phyloP scores from a whole-genome alignment of 2,888 invertebrate species.

The Synergus japonicus region DNA sequence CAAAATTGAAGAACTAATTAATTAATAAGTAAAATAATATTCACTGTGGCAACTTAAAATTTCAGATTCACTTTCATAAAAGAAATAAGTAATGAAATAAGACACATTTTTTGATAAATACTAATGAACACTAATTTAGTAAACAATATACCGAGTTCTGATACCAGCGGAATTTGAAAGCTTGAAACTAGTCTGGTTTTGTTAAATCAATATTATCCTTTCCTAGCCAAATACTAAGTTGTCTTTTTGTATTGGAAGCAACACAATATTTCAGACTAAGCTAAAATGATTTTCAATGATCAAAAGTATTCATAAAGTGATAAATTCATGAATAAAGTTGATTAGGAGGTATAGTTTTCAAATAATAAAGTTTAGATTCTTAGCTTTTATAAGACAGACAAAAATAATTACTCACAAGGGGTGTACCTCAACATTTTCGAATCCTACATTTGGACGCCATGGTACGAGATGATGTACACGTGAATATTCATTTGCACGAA shows the following conservation, averaged over 20 bases:
- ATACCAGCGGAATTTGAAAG: conserved; percentile 9
- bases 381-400: background rate
- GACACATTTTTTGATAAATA: background rate
- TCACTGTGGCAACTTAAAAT: background rate
- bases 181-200: conserved; percentile 17
- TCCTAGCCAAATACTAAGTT: background rate
- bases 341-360: background rate
- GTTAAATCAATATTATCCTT: conserved; percentile 52
- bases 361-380: background rate
- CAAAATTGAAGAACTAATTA: conserved; percentile 49
- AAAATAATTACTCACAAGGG: conserved; percentile 81
- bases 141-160: background rate
- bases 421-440: conserved; percentile 87
- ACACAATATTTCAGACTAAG: background rate
- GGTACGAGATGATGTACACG: conserved; percentile 87
- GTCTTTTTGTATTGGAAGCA: background rate
- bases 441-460: conserved; percentile 89
- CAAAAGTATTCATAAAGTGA: background rate
- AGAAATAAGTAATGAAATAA: background rate
- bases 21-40: conserved; percentile 15
- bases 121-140: background rate
- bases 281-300: background rate
- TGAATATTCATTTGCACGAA: conserved; percentile 84
- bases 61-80: background rate
- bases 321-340: background rate